Base-by-base conservation (phyloP, 1,140 invertebrate species). In the Drosophila auraria region DNA sequence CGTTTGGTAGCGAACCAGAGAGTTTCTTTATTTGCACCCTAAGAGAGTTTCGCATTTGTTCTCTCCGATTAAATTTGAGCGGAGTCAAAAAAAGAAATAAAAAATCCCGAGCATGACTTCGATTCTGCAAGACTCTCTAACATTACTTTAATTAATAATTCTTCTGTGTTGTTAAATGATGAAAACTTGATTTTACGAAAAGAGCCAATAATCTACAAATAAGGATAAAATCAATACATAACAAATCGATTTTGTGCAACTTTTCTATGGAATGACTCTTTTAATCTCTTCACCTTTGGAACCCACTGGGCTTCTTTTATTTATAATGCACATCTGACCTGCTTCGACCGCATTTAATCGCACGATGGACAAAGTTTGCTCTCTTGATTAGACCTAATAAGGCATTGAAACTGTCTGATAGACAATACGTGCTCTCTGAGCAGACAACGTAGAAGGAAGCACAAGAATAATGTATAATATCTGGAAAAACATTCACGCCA, bases 381-480 rank as follows among this genome's bases (percentile, higher is more conserved):
- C 20, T 57, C 54, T 57, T 57, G 54, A 57, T 57, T 57, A 57
- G 54, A 57, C n/a, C 54, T 57, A 57, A 57, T 57, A 57, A 57
- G 54, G 36, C 54, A 57, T 57, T 57, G 54, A 40, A 57, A 40
- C 54, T 57, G 54, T 57, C 54, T 57, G 54, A 57, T 57, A 57
- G 54, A 38, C 54, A 57, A 25, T 40, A 57, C 54, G 54, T 57
- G 54, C 54, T 57, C 36, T 40, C 14, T 1, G 20, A 40, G 14
- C 54, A 57, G 54, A n/a, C 36, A 40, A 56, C 53, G 14, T 20
- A 23, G 4, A 38, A 23, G 15, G 25, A n/a, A 53, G 14, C 4
- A 15, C 33, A 56, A 25, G 8, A n/a, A 40, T 57, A 57, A 40
- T 57, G 40, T 57, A 57, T 57, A 40, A 57, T 57, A n/a, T 40